Percentiles rank a stretch among this genome's conserved stretches.
Evolutionary conservation across 2,888 invertebrate species (phyloP).

Genomic region (Aphodius granarius): DNA sequence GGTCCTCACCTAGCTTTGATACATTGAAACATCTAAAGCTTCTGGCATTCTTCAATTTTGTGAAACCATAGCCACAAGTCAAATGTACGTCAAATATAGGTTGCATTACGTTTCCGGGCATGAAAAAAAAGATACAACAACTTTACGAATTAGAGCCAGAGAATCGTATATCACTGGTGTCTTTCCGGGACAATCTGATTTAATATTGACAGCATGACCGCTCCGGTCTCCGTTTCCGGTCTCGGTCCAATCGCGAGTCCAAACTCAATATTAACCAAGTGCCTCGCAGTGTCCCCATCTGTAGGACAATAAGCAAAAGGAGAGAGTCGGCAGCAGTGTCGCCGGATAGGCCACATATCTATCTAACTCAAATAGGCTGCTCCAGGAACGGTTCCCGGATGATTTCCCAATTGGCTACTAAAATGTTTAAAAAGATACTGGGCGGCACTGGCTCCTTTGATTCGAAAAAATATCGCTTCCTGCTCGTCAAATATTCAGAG

Average conservation of each 20-base stretch:
- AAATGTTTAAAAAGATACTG: constrained; percentile 53
- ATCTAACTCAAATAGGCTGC: constrained; percentile 51
- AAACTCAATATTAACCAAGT: constrained; percentile 9
- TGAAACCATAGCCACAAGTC: too few relatives aligned
- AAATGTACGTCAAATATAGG: too few relatives aligned
- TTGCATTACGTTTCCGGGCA: too few relatives aligned
- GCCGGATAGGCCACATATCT: constrained; percentile 45
- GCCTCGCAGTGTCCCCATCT: constrained; percentile 11
- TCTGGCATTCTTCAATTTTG: too few relatives aligned
- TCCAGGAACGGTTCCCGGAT: constrained; percentile 48
- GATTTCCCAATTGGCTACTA: constrained; percentile 58
- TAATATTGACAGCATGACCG: background rate
- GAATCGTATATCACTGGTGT: background rate
- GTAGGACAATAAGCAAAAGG: constrained; percentile 34
- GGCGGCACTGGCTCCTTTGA: constrained; percentile 30
- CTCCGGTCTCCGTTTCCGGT: background rate
- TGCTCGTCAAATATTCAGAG: constrained; percentile 42
- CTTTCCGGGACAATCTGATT: background rate
- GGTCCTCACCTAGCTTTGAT: too few relatives aligned
- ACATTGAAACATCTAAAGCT: too few relatives aligned
- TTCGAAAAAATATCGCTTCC: constrained; percentile 35
- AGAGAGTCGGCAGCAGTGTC: constrained; percentile 7
- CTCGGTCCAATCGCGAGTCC: background rate
- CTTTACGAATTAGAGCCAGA: too few relatives aligned
- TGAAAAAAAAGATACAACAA: too few relatives aligned